Evolutionary conservation across 1,140 invertebrate species (phyloP).

Genomic region (Nephila pilipes): DNA sequence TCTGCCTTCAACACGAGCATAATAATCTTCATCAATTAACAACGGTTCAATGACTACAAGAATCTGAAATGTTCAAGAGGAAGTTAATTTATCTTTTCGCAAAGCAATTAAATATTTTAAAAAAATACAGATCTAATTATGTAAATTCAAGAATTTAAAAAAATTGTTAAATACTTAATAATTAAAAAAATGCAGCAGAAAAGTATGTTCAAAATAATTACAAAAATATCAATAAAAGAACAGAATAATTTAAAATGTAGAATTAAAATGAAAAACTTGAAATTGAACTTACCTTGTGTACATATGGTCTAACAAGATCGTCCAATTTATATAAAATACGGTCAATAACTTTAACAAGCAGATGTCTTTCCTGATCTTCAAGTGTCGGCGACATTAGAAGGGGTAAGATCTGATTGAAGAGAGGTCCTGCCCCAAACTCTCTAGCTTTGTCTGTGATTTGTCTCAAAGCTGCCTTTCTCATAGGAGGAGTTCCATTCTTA

Average conservation of each 20-base stretch:
- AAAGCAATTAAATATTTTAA: too few relatives aligned
- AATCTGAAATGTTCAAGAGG: slow-evolving; percentile 85
- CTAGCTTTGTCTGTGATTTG: slow-evolving; percentile 99
- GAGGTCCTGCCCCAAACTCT: slow-evolving; percentile 98
- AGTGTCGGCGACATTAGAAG: slow-evolving; percentile 99
- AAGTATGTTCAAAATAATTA: too few relatives aligned
- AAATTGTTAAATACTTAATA: neutral
- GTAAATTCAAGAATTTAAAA: too few relatives aligned
- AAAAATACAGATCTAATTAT: neutral
- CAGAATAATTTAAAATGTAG: neutral
- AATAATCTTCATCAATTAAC: slow-evolving; percentile 99
- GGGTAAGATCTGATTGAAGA: slow-evolving; percentile 99
- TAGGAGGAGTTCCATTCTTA: slow-evolving; percentile 99
- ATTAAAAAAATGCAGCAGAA: too few relatives aligned
- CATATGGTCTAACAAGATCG: slow-evolving; percentile 98
- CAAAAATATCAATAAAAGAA: neutral
- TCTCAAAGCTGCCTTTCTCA: slow-evolving; percentile 97
- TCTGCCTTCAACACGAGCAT: slow-evolving; percentile 98
- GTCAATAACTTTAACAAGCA: slow-evolving; percentile 99
- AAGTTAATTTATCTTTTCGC: too few relatives aligned
- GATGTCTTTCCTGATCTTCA: slow-evolving; percentile 99
- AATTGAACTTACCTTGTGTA: slow-evolving; percentile 90
- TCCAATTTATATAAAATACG: slow-evolving; percentile 99
- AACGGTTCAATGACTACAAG: slow-evolving; percentile 99
- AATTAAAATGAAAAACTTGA: neutral